These are phyloP conservation scores for Lithophane socia DNA, from an alignment of 2,888 invertebrate species.

Conservation along the genomic window DNA sequence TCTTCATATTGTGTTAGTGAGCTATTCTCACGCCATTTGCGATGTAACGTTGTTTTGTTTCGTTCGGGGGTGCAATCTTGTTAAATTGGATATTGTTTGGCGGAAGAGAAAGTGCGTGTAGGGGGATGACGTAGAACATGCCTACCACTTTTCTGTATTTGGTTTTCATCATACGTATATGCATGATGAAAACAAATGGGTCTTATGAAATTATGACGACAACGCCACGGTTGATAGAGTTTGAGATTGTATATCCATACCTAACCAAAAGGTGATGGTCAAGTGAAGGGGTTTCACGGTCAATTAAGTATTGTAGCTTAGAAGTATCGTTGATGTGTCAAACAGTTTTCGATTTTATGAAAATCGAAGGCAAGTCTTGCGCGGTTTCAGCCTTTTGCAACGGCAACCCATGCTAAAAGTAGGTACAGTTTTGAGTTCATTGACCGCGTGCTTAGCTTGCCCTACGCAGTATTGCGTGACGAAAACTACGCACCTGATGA, in stretches of 20 bases:
- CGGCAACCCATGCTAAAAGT: not conserved
- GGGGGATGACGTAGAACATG: too few species aligned
- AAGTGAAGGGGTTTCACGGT: slow-evolving; percentile 2
- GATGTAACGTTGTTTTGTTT: slow-evolving; percentile 10
- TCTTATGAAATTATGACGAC: not conserved
- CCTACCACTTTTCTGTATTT: not conserved
- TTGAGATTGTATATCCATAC: not conserved
- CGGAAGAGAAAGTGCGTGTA: not conserved
- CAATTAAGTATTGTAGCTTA: not conserved
- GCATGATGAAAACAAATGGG: not conserved
- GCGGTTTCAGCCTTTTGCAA: not conserved
- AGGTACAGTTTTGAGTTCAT: not conserved
- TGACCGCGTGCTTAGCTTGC: not conserved
- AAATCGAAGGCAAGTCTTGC: not conserved
- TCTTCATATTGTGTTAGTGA: slow-evolving; percentile 53
- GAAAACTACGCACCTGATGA: too few species aligned
- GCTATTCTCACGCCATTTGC: slow-evolving; percentile 52
- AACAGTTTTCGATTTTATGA: not conserved
- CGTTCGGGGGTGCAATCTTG: slow-evolving; percentile 14
- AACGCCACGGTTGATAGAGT: not conserved
- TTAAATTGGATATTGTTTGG: slow-evolving; percentile 25
- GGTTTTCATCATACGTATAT: not conserved
- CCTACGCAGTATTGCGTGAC: not conserved
- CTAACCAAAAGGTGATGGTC: not conserved
- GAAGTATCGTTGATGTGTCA: not conserved